Evolutionary conservation across 2,888 invertebrate genomes (phyloP).

Genomic region (Platypus cylindrus): DNA sequence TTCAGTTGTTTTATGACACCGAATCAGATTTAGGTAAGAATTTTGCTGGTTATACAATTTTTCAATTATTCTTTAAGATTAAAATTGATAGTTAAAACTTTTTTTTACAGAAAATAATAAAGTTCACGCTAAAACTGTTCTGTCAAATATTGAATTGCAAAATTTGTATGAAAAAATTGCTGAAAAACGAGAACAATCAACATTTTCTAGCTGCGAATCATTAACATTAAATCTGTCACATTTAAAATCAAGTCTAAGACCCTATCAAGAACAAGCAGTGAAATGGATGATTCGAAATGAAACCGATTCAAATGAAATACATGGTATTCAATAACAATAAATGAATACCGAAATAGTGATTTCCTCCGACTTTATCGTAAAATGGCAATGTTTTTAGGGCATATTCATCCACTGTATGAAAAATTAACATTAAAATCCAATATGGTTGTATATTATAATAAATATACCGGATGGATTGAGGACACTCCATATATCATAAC

Average conservation of each 20-base stretch:
- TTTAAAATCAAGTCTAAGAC: constrained; percentile 44
- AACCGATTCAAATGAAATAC: constrained; percentile 19
- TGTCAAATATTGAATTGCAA: constrained; percentile 8
- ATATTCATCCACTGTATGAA: constrained; percentile 27
- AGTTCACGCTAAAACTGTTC: constrained; percentile 3
- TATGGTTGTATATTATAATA: constrained; percentile 30
- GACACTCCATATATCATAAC: constrained; percentile 28
- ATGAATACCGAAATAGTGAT: not conserved
- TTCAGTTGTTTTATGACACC: constrained; percentile 22
- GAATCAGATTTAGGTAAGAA: constrained; percentile 12
- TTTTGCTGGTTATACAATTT: not conserved
- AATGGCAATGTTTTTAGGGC: constrained; percentile 19
- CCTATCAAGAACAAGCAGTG: constrained; percentile 53
- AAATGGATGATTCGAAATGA: constrained; percentile 57
- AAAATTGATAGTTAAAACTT: too few species aligned
- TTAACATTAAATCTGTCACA: constrained; percentile 34
- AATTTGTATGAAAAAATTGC: constrained; percentile 9
- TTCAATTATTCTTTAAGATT: not conserved
- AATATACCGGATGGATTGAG: constrained; percentile 35
- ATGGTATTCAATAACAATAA: constrained; percentile 13
- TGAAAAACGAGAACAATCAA: constrained; percentile 1
- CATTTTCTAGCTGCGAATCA: constrained; percentile 5
- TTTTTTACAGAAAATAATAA: too few species aligned
- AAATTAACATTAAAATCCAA: constrained; percentile 25
- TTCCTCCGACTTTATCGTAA: too few species aligned